Evolutionary conservation across 2,888 invertebrate species (phyloP).

Genomic region (Carpatolechia fugitivella): DNA sequence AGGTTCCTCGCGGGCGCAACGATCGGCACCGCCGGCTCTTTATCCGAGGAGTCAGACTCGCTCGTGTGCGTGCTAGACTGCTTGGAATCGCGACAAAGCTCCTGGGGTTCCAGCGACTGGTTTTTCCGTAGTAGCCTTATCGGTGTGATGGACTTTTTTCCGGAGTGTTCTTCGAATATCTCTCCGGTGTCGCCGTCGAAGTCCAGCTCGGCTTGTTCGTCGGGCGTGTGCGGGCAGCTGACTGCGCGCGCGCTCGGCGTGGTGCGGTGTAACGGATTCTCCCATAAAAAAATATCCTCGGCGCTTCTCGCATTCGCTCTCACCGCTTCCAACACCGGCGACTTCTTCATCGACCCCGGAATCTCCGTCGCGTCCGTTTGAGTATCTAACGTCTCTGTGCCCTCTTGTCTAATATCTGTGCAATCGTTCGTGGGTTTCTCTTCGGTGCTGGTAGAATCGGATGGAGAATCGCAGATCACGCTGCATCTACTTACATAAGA

Average conservation of each 20-base stretch:
- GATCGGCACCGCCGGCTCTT: slow-evolving; percentile 37
- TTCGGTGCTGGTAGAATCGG: slow-evolving; percentile 66
- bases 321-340: slow-evolving; percentile 57
- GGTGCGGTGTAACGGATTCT: slow-evolving; percentile 85
- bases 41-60: slow-evolving; percentile 68
- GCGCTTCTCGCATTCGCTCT: slow-evolving; percentile 73
- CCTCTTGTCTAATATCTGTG: slow-evolving; percentile 45
- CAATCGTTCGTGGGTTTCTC: slow-evolving; percentile 52
- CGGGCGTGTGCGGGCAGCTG: slow-evolving; percentile 82
- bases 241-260: slow-evolving; percentile 65
- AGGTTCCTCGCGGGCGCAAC: slow-evolving; percentile 36
- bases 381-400: slow-evolving; percentile 13
- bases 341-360: slow-evolving; percentile 50
- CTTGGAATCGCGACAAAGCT: slow-evolving; percentile 39
- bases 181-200: slow-evolving; percentile 81
- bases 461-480: slow-evolving; percentile 63
- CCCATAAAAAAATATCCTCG: slow-evolving; percentile 88
- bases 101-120: slow-evolving; percentile 57
- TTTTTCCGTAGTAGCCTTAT: slow-evolving; percentile 79
- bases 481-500: slow-evolving; percentile 62
- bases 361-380: slow-evolving; percentile 38
- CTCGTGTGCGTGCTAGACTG: slow-evolving; percentile 55
- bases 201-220: slow-evolving; percentile 85
- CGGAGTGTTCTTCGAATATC: slow-evolving; percentile 82
- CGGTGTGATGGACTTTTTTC: slow-evolving; percentile 84